Conservation (phyloP, 1,140 invertebrate genomes). For the Coptotermes formosanus region DNA sequence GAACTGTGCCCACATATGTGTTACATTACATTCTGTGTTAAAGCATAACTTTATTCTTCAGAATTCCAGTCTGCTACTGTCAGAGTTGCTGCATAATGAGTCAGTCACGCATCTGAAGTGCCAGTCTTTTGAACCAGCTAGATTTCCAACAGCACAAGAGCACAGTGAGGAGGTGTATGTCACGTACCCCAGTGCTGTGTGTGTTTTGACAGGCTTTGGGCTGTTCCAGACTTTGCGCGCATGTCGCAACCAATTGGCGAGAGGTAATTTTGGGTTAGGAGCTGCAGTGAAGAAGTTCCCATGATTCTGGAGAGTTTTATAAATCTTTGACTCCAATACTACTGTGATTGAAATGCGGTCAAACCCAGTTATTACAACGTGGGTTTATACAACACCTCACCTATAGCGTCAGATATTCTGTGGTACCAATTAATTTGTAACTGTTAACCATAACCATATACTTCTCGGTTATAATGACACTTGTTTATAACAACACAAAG, state of each 20-base stretch:
- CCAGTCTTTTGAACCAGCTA: conserved; percentile 63
- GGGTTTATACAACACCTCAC: no score
- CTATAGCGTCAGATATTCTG: no score
- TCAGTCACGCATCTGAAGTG: conserved; percentile 78
- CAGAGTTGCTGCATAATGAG: conserved; percentile 83
- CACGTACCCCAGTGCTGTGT: conserved; percentile 71
- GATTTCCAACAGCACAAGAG: conserved; percentile 56
- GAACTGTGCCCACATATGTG: no score
- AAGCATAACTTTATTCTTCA: conserved; percentile 43
- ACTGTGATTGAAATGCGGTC: background rate
- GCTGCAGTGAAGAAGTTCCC: no score
- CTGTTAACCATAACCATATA: no score
- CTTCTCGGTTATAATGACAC: no score
- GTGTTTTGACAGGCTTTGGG: conserved; percentile 78
- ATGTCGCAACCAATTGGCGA: conserved; percentile 77
- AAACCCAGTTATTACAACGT: no score
- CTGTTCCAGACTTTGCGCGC: conserved; percentile 78
- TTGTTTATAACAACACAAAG: no score
- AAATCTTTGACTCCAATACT: no score
- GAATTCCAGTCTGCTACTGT: conserved; percentile 75
- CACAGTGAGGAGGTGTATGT: conserved; percentile 81
- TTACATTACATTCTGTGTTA: no score
- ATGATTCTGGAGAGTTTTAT: no score
- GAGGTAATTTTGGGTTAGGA: conserved; percentile 53
- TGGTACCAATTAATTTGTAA: no score